Percentiles rank a stretch among this genome's conserved stretches.
Evolutionary conservation across 1,140 invertebrate species (phyloP).

Genomic region (Platyscapa corneri): DNA sequence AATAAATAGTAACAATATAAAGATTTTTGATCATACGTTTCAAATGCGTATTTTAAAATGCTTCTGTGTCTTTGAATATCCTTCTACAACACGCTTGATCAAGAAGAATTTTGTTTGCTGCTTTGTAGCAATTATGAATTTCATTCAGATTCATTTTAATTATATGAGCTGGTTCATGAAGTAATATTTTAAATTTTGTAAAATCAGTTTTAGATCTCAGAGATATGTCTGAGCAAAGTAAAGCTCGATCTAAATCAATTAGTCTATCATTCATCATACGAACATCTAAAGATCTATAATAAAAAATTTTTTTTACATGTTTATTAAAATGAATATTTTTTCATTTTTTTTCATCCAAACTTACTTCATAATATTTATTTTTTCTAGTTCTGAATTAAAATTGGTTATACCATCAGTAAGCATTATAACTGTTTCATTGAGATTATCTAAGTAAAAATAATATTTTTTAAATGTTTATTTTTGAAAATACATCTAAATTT

Average conservation of each 20-base stretch:
- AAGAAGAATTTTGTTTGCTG: slow-evolving; percentile 38
- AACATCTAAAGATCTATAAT: slow-evolving; percentile 61
- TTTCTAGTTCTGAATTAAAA: slow-evolving; percentile 58
- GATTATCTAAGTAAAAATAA: slow-evolving; percentile 54
- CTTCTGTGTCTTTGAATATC: slow-evolving; percentile 27
- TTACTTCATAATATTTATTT: slow-evolving; percentile 57
- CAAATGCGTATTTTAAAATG: slow-evolving; percentile 6
- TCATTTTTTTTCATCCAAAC: slow-evolving; percentile 42
- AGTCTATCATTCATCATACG: slow-evolving; percentile 68
- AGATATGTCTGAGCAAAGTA: slow-evolving; percentile 63
- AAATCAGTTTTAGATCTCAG: slow-evolving; percentile 75
- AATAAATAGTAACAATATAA: slow-evolving; percentile 19
- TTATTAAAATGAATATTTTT: slow-evolving; percentile 34
- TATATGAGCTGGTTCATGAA: slow-evolving; percentile 59
- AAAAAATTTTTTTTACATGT: slow-evolving; percentile 35
- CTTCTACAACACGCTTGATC: slow-evolving; percentile 35
- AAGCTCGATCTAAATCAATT: slow-evolving; percentile 63
- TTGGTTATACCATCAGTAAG: slow-evolving; percentile 50
- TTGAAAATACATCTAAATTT: not conserved
- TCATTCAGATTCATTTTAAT: slow-evolving; percentile 57
- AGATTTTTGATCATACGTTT: slow-evolving; percentile 8
- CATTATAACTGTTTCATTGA: slow-evolving; percentile 51
- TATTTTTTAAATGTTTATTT: not conserved
- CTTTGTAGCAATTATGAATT: slow-evolving; percentile 61
- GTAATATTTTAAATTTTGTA: slow-evolving; percentile 74